Percentiles rank a stretch among this genome's conserved stretches.
Conservation (phyloP, 1,140 invertebrate genomes). For the Drosophila murphyi region DNA sequence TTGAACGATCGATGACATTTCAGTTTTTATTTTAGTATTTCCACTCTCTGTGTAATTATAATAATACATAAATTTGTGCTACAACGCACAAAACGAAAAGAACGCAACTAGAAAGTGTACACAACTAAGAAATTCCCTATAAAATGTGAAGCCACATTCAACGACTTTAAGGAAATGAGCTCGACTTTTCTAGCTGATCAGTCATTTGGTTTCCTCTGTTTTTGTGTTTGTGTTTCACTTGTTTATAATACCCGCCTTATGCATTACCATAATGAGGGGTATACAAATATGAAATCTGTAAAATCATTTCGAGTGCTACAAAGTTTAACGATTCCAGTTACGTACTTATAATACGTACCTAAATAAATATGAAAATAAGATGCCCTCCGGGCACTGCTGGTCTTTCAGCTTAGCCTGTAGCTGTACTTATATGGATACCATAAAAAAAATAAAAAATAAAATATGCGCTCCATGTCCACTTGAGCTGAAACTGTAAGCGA, state of each 20-base stretch:
- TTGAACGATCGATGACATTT: constrained; percentile 82
- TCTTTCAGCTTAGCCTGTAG: constrained; percentile 28
- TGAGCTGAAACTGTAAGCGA: constrained; percentile 18
- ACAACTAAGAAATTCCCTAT: constrained; percentile 6
- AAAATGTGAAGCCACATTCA: not conserved
- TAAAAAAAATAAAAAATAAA: constrained; percentile 23
- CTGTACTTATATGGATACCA: constrained; percentile 49
- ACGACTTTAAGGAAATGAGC: too few species aligned
- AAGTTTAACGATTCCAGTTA: constrained; percentile 65
- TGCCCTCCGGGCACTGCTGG: constrained; percentile 24
- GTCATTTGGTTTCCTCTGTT: too few species aligned
- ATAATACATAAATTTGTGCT: constrained; percentile 78
- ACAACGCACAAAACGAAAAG: constrained; percentile 10
- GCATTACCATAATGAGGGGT: not conserved
- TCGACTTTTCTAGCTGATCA: too few species aligned
- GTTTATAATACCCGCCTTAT: not conserved
- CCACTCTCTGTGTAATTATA: constrained; percentile 61
- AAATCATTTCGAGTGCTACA: constrained; percentile 66
- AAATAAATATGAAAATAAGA: constrained; percentile 35
- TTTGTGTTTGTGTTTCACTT: too few species aligned
- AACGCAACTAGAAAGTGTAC: not conserved
- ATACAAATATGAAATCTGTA: constrained; percentile 46
- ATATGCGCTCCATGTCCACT: constrained; percentile 40
- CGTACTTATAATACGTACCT: constrained; percentile 36
- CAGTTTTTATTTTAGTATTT: constrained; percentile 62